phyloP scores from a whole-genome alignment of 2,113 vertebrate genomes.

The Tylochromis polylepis region DNA sequence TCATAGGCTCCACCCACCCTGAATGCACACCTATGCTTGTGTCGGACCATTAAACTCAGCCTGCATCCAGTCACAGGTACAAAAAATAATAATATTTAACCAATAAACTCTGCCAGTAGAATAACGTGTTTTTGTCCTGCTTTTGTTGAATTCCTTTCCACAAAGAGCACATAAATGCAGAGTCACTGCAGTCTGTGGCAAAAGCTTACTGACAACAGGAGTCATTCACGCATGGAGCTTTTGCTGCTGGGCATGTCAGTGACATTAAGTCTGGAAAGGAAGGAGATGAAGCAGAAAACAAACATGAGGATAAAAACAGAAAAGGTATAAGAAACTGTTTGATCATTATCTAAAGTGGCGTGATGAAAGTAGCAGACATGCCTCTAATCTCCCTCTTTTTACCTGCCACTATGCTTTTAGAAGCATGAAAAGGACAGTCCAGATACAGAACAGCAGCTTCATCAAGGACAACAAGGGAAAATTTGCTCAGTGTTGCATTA shows the following conservation, averaged over 20 bases:
- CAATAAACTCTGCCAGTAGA: neutral
- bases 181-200: neutral
- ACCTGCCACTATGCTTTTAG: slow-evolving; percentile 16
- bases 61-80: neutral
- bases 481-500: slow-evolving; percentile 44
- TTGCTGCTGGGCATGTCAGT: neutral
- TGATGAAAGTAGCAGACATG: slow-evolving; percentile 25
- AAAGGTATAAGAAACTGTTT: neutral
- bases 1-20: neutral
- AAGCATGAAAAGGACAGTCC: slow-evolving; percentile 21
- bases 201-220: neutral
- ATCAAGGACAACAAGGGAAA: slow-evolving; percentile 29
- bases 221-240: neutral
- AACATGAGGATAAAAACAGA: neutral
- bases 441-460: neutral
- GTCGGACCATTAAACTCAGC: neutral
- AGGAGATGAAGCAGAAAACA: neutral
- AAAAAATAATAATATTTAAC: neutral
- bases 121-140: neutral
- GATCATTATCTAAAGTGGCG: slow-evolving; percentile 1
- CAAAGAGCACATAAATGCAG: neutral
- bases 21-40: neutral
- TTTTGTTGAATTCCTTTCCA: neutral
- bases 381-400: slow-evolving; percentile 23
- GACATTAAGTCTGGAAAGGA: slow-evolving; percentile 37